Conservation (phyloP, 2,113 vertebrate species). For the Jaculus jaculus region DNA sequence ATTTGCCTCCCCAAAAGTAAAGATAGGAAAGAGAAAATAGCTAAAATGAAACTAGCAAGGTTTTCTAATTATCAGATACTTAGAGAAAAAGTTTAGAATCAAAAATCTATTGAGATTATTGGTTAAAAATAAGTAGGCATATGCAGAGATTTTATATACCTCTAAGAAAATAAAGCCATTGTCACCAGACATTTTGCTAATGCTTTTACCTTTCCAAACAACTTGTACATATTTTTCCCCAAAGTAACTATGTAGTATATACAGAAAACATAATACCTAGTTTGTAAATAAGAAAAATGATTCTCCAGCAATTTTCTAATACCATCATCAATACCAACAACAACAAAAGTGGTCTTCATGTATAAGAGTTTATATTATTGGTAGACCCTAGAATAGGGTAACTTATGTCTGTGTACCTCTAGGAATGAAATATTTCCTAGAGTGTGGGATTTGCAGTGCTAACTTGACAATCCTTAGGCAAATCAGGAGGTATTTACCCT, state of each 20-base stretch:
- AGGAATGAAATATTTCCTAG: not conserved
- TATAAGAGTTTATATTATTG: not conserved
- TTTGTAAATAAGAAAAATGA: constrained; percentile 37
- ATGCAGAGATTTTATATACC: not conserved
- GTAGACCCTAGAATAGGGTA: not conserved
- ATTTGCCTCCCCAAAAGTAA: constrained; percentile 28
- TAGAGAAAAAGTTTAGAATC: not conserved
- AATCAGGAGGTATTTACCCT: not conserved
- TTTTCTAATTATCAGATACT: constrained; percentile 23
- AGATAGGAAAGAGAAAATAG: not conserved
- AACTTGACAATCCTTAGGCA: not conserved
- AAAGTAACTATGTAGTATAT: not conserved
- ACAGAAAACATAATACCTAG: not conserved
- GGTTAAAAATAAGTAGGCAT: not conserved
- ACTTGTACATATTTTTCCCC: not conserved
- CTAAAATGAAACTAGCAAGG: constrained; percentile 37
- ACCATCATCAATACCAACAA: not conserved
- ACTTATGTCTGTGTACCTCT: not conserved
- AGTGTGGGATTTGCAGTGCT: not conserved
- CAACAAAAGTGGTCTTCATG: not conserved
- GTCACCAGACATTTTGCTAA: not conserved
- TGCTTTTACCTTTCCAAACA: not conserved
- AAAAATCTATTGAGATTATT: not conserved
- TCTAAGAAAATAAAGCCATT: not conserved
- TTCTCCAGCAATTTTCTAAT: not conserved